Conservation (phyloP, 35 echinoderm and acorn worm genomes). For the Chiridota heheva region DNA sequence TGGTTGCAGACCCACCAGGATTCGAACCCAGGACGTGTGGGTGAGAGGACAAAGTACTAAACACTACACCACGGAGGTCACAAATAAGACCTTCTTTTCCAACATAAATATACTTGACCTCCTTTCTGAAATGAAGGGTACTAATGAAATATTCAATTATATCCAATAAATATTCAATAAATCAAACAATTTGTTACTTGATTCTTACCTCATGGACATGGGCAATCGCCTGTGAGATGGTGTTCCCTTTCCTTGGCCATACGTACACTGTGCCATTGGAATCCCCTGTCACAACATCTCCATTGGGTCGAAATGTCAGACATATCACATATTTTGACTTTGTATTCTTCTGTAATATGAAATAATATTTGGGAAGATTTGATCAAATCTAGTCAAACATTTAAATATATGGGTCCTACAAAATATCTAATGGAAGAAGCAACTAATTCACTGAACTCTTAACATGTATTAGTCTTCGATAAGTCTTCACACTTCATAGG, state of each 20-base stretch:
- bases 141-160: no score
- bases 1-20: no score
- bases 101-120: no score
- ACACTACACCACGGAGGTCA: no score
- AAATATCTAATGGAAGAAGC: not conserved
- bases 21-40: no score
- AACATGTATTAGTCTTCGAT: not conserved
- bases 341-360: constrained; percentile 61
- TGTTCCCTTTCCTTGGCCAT: constrained; percentile 80
- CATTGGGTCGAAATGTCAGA: constrained; percentile 78
- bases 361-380: not conserved
- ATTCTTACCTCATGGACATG: constrained; percentile 87
- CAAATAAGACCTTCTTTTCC: no score
- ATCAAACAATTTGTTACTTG: no score
- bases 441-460: not conserved
- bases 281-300: constrained; percentile 91
- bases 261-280: constrained; percentile 92
- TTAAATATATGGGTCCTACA: not conserved
- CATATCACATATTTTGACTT: constrained; percentile 87
- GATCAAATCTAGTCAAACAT: not conserved
- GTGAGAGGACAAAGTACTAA: no score
- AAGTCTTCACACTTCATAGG: no score
- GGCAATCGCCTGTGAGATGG: constrained; percentile 67
- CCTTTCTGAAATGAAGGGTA: no score
- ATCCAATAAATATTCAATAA: no score